Conservation (phyloP, 2,113 vertebrate genomes). For the Brachypodius melanocephalos region DNA sequence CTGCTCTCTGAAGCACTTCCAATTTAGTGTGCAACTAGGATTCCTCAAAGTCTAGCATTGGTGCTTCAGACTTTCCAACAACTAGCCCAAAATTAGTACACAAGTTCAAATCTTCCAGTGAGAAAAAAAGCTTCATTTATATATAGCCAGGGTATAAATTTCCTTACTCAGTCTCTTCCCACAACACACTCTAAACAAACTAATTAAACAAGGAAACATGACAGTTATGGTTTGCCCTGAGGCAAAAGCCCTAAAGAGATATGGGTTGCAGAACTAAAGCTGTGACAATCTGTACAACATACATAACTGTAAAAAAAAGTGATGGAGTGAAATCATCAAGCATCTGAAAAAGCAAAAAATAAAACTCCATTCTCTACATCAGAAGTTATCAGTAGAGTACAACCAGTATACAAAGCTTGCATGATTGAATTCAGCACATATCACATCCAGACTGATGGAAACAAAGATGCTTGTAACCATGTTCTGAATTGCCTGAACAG, state of each 20-base stretch:
- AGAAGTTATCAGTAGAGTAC: neutral
- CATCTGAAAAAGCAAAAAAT: neutral
- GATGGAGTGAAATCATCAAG: neutral
- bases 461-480: neutral
- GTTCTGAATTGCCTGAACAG: neutral
- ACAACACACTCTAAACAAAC: neutral
- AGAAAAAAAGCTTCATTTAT: neutral
- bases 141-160: neutral
- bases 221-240: neutral
- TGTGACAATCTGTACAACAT: neutral
- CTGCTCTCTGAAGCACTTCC: neutral
- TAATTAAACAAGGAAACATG: slow-evolving; percentile 23
- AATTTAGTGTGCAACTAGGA: neutral
- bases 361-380: neutral
- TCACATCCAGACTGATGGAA: neutral
- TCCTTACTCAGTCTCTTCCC: neutral
- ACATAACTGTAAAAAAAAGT: neutral
- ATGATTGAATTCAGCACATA: slow-evolving; percentile 1
- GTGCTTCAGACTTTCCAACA: neutral
- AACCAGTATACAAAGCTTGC: neutral
- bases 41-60: neutral
- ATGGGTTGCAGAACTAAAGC: neutral
- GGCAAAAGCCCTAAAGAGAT: neutral
- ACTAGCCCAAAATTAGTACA: neutral
- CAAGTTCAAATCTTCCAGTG: neutral